Evolutionary conservation across 2,113 vertebrate genomes (phyloP).

Genomic region (Onychostoma macrolepis): DNA sequence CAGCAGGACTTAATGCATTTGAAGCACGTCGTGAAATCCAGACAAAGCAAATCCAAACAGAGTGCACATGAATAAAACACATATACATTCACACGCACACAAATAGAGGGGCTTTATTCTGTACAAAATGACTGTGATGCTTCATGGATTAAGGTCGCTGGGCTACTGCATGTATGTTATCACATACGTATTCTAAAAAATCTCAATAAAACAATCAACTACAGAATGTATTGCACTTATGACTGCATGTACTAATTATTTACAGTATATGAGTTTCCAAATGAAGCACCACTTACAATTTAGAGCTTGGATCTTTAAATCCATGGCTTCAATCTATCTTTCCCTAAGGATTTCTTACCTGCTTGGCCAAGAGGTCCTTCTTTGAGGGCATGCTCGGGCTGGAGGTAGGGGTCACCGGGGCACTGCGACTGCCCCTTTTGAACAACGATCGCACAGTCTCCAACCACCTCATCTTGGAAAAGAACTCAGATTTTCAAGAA

Average conservation of each 20-base stretch:
- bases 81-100: background rate
- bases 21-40: background rate
- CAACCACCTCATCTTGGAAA: slow-evolving; percentile 72
- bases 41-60: slow-evolving; percentile 5
- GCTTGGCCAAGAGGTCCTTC: slow-evolving; percentile 65
- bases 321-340: background rate
- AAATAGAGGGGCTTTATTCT: background rate
- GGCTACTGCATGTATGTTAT: background rate
- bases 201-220: background rate
- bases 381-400: slow-evolving; percentile 66
- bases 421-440: slow-evolving; percentile 63
- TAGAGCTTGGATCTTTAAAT: too few species aligned
- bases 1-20: slow-evolving; percentile 29
- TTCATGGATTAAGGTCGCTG: slow-evolving; percentile 15
- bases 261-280: background rate
- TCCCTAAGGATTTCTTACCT: slow-evolving; percentile 61
- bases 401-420: slow-evolving; percentile 65
- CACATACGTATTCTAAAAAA: background rate
- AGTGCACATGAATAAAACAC: background rate
- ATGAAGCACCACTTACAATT: slow-evolving; percentile 8
- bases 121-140: background rate
- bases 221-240: background rate
- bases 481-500: background rate
- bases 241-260: background rate
- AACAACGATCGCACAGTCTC: slow-evolving; percentile 62